Evolutionary conservation across 2,888 invertebrate species (phyloP).

Genomic region (Trichogramma dendrolimi): DNA sequence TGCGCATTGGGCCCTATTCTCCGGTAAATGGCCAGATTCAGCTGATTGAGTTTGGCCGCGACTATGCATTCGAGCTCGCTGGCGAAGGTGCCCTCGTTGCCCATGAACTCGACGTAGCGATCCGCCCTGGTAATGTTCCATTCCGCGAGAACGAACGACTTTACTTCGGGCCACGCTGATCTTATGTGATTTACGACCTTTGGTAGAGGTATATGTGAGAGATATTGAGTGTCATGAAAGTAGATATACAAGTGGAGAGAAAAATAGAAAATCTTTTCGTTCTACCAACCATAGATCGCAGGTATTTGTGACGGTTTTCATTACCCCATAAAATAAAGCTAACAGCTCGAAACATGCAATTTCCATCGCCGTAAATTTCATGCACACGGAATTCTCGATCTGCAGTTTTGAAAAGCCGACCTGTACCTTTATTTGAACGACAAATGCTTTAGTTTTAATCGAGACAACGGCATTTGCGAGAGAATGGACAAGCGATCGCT

Average conservation of each 20-base stretch:
- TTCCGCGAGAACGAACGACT: slow-evolving; percentile 43
- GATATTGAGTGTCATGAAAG: background rate
- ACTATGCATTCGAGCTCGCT: slow-evolving; percentile 45
- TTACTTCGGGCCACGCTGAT: slow-evolving; percentile 42
- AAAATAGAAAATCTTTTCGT: background rate
- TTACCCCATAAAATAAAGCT: slow-evolving; percentile 45
- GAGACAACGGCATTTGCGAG: too few species aligned
- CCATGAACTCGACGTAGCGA: slow-evolving; percentile 42
- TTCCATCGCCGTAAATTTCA: slow-evolving; percentile 46
- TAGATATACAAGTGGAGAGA: background rate
- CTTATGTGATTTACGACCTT: slow-evolving; percentile 43
- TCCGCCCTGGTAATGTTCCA: slow-evolving; percentile 41
- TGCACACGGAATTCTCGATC: slow-evolving; percentile 45
- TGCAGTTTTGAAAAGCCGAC: slow-evolving; percentile 27
- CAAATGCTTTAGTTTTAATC: background rate
- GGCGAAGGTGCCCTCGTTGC: slow-evolving; percentile 42
- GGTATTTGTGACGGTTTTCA: slow-evolving; percentile 41
- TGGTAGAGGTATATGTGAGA: background rate
- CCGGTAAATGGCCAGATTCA: slow-evolving; percentile 45
- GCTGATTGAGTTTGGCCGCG: slow-evolving; percentile 40
- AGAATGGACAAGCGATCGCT: too few species aligned
- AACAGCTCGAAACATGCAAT: slow-evolving; percentile 47
- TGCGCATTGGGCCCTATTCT: slow-evolving; percentile 33
- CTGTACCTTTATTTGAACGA: slow-evolving; percentile 5
- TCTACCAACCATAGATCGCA: slow-evolving; percentile 37